Base-by-base conservation (phyloP, 2,888 invertebrate genomes). In the Mesoligia furuncula region DNA sequence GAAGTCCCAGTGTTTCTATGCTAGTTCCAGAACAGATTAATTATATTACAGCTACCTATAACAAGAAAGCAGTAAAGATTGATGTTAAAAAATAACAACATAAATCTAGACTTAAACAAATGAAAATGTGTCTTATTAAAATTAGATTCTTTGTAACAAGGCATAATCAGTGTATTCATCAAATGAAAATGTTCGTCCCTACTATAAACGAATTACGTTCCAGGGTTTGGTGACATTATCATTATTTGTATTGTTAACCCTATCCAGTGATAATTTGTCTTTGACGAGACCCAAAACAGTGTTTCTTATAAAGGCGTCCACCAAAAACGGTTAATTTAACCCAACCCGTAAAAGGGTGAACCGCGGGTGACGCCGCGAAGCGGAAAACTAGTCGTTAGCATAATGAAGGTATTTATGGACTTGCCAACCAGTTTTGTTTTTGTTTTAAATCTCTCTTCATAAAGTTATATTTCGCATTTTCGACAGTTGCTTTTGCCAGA, bases 331-430 rank as follows among this genome's bases (percentile, higher is more conserved):
- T 85, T 82, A 73, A 85, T 82, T 77, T 77, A 83, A 83, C 76
- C 70, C 82, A 76, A 85, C 85, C 87, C 83, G 66, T 78, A 67
- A 85, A 89, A 85, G 89, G 90, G 82, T 88, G 62, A 73, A 74
- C 74, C 77, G 57, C 73, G 81, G 61, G 78, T 80, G 74, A 83
- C 48, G 74, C 77, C 80, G 27, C 69, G 77, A 83, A 86, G 80
- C 72, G 88, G 87, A 88, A 88, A 88, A 86, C 83, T 89, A 88
- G 83, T 80, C 78, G 72, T 88, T 82, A 82, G 59, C 65, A 77
- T 78, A 78, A 79, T 74, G 70, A 85, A 77, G 64, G 57, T 79
- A 75, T 77, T 77, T 71, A 80, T 76, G 24, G 51, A 74, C 42
- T 61, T 67, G 72, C 61, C 65, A 72, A 59, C 39, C 69, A 81